These are phyloP conservation scores for Neotoxoptera formosana DNA, from an alignment of 1,140 invertebrate species.

Conservation along the genomic window DNA sequence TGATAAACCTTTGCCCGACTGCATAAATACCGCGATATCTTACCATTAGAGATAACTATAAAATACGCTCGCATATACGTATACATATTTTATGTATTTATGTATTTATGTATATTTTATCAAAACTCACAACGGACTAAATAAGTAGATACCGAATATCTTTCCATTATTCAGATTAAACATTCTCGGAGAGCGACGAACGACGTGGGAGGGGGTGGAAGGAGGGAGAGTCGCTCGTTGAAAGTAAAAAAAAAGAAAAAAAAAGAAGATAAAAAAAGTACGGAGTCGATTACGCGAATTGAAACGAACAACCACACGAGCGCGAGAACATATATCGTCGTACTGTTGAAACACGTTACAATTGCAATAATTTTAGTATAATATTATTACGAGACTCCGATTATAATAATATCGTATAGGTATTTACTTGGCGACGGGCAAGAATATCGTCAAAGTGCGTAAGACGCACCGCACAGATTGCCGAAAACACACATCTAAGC, in stretches of 20 bases:
- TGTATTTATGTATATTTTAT: background rate
- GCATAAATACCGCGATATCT: background rate
- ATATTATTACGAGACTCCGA: background rate
- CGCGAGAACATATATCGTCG: background rate
- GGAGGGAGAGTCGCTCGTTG: background rate
- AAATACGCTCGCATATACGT: background rate
- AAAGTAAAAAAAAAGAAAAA: background rate
- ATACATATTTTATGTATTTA: background rate
- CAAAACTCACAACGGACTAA: background rate
- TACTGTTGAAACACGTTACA: background rate
- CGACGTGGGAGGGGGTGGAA: no score
- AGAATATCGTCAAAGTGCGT: background rate
- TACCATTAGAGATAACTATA: slow-evolving; percentile 2
- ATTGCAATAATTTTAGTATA: background rate
- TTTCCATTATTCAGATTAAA: slow-evolving; percentile 19
- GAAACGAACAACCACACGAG: background rate
- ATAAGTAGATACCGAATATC: background rate
- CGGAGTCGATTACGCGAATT: background rate
- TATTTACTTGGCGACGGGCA: fast-evolving
- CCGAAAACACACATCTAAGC: background rate
- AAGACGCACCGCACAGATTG: background rate
- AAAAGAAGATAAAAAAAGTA: background rate
- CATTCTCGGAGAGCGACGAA: background rate
- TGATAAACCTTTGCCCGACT: slow-evolving; percentile 9
- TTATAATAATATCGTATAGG: background rate